Evolutionary conservation across 2,113 vertebrate genomes (phyloP), one percentile per base, ranked within the genome.

Genomic region (Trichechus manatus): DNA sequence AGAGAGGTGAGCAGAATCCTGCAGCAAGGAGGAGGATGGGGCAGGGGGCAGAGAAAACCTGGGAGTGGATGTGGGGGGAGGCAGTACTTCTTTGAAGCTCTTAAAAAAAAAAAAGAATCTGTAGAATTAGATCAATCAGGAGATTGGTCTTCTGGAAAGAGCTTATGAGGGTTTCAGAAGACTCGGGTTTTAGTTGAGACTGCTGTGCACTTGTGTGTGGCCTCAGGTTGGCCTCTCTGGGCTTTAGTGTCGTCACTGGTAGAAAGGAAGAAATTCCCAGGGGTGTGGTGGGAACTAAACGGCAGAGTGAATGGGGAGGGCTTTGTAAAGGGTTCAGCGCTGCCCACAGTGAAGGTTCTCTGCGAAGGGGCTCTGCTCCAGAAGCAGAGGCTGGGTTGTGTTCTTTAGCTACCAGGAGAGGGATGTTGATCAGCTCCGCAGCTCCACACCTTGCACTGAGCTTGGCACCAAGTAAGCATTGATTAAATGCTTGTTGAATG

Each of bases 11-110:
- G 2, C 33, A 19, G 59, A 61, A 13, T 61, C 27, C 53, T 39
- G 14, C 11, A 4, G 25, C 14, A 0, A 6, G 29, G 20, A 33
- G 0, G 39, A 36, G 25, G 59, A 6, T 5, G 50, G 13, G 2
- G 33, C n/a, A n/a, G 33, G 20, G 22, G 6, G 9, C 36, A 17
- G 33, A 14, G 33, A 74, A 75, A 36, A 74, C 59, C 2, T 44
- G 7, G 59, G 66, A 33, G 61, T 2, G 8, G 19, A 8, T 3
- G 8, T 22, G 22, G 23, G 2, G 1, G 29, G 27, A 93, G 4
- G 17, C 0, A 14, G 36, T 29, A 42, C 64, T n/a, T 42, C 25
- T 86, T 33, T 42, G 22, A 36, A 53, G 29, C 39, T 74, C 33
- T 80, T 72, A 42, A 14, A 64, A 47, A 29, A 47, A 29, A 42